Evolutionary conservation across 2,113 vertebrate species (phyloP).

Genomic region (Archilochus colubris): DNA sequence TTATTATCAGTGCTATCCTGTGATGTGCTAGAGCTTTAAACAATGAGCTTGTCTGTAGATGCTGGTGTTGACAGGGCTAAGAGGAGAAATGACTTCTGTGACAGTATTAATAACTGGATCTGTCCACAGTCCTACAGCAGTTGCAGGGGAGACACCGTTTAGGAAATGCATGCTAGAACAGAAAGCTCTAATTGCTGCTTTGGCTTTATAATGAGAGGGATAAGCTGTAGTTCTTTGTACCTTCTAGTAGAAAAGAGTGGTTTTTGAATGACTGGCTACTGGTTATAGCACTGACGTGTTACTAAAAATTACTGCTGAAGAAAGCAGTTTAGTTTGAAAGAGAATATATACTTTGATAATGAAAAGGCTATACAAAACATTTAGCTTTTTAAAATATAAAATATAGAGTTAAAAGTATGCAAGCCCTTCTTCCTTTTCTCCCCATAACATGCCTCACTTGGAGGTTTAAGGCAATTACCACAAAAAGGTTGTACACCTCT

Average conservation of each 20-base stretch:
- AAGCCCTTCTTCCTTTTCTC: background rate
- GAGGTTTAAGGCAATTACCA: background rate
- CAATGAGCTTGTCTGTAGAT: constrained; percentile 28
- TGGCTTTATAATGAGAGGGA: background rate
- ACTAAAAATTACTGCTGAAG: background rate
- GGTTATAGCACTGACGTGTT: background rate
- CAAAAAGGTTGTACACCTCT: background rate
- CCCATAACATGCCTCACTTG: fast-evolving
- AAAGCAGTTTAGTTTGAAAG: constrained; percentile 28
- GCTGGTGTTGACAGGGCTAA: constrained; percentile 17
- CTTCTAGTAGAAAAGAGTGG: background rate
- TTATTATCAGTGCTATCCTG: constrained; percentile 24
- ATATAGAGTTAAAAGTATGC: background rate
- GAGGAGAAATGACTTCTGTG: background rate
- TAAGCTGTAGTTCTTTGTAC: constrained; percentile 1
- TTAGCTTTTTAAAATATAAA: constrained; percentile 26
- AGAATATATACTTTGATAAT: constrained; percentile 50
- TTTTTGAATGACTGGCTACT: background rate
- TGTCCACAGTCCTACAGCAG: background rate
- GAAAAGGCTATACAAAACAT: constrained; percentile 18
- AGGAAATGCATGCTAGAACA: background rate
- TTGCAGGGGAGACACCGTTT: background rate
- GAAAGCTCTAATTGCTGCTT: background rate
- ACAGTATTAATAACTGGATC: background rate
- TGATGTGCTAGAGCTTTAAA: constrained; percentile 49